phyloP scores from a whole-genome alignment of 2,888 invertebrate genomes.

The Cerceris ruficornis region DNA sequence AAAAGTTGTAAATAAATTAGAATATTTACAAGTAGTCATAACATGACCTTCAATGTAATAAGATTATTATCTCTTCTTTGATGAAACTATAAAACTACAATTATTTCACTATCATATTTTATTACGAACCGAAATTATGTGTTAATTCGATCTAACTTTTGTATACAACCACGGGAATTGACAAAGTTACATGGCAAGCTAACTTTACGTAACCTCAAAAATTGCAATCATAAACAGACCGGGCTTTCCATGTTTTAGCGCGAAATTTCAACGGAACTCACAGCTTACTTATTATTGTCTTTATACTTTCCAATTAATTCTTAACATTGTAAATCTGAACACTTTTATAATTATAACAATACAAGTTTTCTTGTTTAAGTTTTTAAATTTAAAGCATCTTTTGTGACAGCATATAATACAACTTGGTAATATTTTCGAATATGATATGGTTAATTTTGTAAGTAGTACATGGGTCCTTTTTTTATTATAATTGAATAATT shows the following conservation, averaged over 20 bases:
- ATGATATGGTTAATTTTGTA: neutral
- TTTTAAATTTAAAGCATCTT: too few relatives aligned
- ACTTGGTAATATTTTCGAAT: neutral
- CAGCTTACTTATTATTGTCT: neutral
- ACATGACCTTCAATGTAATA: constrained; percentile 14
- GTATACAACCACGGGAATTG: constrained; percentile 18
- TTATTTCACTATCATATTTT: constrained; percentile 9
- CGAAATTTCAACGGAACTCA: constrained; percentile 64
- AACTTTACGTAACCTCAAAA: constrained; percentile 66
- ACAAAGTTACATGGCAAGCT: constrained; percentile 41
- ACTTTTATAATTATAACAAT: too few relatives aligned
- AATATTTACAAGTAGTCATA: constrained; percentile 15
- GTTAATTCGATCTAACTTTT: constrained; percentile 22
- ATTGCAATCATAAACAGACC: constrained; percentile 61
- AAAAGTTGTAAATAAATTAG: constrained; percentile 22
- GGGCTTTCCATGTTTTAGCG: constrained; percentile 66
- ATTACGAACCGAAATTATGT: constrained; percentile 16
- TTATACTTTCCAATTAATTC: neutral
- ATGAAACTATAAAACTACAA: constrained; percentile 14
- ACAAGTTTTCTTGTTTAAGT: too few relatives aligned
- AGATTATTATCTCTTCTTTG: constrained; percentile 19
- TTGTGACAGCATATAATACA: too few relatives aligned
- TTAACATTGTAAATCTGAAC: too few relatives aligned
- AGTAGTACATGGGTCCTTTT: neutral
- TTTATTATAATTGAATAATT: neutral